Evolutionary conservation across 2,888 invertebrate genomes (phyloP), one percentile per base, ranked within the genome.

Genomic region (Iselma pallidipennis): DNA sequence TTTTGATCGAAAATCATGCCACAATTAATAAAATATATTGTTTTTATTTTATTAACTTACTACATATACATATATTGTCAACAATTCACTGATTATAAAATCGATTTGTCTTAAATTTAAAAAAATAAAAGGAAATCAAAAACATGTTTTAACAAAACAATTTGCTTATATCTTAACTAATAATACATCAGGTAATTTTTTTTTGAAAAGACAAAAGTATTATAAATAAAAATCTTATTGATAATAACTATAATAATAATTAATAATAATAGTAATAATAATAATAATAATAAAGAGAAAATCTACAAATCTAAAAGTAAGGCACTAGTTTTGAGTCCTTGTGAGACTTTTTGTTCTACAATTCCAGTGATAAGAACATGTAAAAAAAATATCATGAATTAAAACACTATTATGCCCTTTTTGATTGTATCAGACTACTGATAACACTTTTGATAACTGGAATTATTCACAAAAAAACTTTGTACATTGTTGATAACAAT

Each of bases 111-210:
- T n/a, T 37, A 61, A 57, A 56, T 42, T 52, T 29, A 33, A 54
- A 29, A 26, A 49, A 61, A 54, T 57, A 50, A 54, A 49, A 51
- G 53, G 42, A 31, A 45, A 51, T 37, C 57, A 45, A 57, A 57
- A 59, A 50, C 16, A 29, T 53, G 10, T 48, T 21, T 61, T 57
- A 61, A 54, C 55, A 57, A 61, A 55, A 61, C 48, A 52, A 52
- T 49, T 49, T 42, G n/a, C 9, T 16, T 37, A 16, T 37, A 16
- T 7, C 45, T 45, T 45, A 45, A 10, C 45, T 45, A 45, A 45
- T 58, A 61, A 61, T 61, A 62, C 62, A 62, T 62, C 62, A 62
- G 62, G 62, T 62, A 62, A 54, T 61, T 59, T 19, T 57, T 31
- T 33, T 31, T 29, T 52, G 29, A 23, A 51, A 55, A 21, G 33